phyloP scores from a whole-genome alignment of 2,797 vertebrate genomes.

The Lagorchestes hirsutus region DNA sequence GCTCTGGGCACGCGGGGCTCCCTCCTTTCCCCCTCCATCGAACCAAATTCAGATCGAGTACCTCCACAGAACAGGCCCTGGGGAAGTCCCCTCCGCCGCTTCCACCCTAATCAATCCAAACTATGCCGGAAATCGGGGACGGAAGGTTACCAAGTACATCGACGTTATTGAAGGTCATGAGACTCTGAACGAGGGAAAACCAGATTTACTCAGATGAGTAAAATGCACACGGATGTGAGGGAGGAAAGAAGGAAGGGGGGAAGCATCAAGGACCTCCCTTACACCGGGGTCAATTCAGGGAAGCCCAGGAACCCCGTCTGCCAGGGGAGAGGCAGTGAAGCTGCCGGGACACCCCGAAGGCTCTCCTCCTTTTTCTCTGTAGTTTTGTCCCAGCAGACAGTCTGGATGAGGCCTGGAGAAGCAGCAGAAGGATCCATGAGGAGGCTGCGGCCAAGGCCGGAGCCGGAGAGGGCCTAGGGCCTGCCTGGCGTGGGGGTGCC shows the following conservation, averaged over 20 bases:
- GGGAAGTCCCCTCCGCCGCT: not conserved
- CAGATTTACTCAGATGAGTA: not conserved
- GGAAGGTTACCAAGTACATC: accelerated
- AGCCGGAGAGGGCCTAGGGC: not conserved
- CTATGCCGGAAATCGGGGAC: not conserved
- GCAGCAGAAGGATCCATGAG: not conserved
- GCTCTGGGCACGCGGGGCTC: not conserved
- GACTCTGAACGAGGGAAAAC: not conserved
- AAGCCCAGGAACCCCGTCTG: accelerated
- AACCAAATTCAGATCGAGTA: not conserved
- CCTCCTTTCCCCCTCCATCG: not conserved
- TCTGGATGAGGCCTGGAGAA: not conserved
- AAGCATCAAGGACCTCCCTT: not conserved
- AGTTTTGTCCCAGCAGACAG: not conserved
- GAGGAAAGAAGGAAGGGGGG: not conserved
- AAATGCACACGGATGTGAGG: not conserved
- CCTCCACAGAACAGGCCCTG: not conserved
- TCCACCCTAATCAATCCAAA: not conserved
- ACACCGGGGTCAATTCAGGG: too few species aligned
- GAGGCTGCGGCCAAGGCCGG: not conserved
- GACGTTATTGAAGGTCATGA: not conserved
- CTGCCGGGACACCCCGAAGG: too few species aligned
- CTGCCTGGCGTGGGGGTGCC: not conserved
- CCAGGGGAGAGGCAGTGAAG: too few species aligned
- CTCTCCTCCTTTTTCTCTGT: too few species aligned